Percentiles rank a stretch among this genome's conserved stretches.
Evolutionary conservation across 1,140 invertebrate species (phyloP).

Genomic region (Drosophila mauritiana): DNA sequence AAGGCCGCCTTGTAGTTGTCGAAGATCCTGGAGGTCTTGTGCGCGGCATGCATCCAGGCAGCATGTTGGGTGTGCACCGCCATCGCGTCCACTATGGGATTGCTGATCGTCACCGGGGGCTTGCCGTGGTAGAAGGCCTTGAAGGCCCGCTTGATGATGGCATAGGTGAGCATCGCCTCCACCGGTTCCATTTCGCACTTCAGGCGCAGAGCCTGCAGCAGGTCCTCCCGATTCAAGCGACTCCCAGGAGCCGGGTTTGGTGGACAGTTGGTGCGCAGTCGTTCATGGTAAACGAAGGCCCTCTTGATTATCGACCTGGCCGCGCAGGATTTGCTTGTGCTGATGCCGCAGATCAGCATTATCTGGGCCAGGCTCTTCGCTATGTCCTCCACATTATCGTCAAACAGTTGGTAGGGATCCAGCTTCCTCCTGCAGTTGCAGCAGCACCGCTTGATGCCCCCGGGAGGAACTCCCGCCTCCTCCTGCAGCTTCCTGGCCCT

Average conservation of each 20-base stretch:
- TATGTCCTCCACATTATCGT: constrained; percentile 67
- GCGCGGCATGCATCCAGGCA: constrained; percentile 67
- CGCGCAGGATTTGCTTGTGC: constrained; percentile 49
- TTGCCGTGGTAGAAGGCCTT: constrained; percentile 73
- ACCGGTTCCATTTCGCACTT: constrained; percentile 67
- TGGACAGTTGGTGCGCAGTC: constrained; percentile 40
- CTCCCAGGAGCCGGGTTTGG: constrained; percentile 1
- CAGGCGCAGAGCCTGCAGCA: constrained; percentile 60
- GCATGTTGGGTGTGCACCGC: constrained; percentile 43
- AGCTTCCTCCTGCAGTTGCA: constrained; percentile 70
- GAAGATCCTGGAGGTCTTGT: constrained; percentile 59
- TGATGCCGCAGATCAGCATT: constrained; percentile 69
- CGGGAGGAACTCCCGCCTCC: background rate
- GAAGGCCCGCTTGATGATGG: constrained; percentile 69
- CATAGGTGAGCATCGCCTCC: constrained; percentile 66
- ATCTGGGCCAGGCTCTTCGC: constrained; percentile 62
- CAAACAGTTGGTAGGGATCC: constrained; percentile 64
- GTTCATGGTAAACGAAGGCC: constrained; percentile 69
- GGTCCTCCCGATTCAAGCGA: constrained; percentile 61
- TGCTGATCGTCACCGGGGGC: constrained; percentile 51
- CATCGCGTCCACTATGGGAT: constrained; percentile 60
- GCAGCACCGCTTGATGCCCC: constrained; percentile 8
- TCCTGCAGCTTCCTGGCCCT: constrained; percentile 14
- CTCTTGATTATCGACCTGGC: constrained; percentile 63
- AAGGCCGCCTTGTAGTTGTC: constrained; percentile 66